Conservation (phyloP, 2,888 invertebrate genomes). For the Agrilus biguttatus region DNA sequence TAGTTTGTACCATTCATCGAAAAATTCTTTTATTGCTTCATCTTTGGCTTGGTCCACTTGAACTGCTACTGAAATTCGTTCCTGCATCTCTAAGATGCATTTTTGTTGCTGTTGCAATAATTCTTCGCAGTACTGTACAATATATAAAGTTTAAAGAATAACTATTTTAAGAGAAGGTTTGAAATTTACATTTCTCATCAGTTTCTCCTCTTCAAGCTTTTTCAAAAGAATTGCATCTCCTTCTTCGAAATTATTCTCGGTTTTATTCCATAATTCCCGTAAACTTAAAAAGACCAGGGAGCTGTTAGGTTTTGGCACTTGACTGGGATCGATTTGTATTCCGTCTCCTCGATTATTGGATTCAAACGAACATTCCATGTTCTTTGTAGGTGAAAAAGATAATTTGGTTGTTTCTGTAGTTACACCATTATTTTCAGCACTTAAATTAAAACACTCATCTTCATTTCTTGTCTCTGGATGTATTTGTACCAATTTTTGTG, state of each 20-base stretch:
- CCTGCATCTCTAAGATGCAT: slow-evolving; percentile 60
- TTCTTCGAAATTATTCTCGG: slow-evolving; percentile 7
- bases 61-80: slow-evolving; percentile 63
- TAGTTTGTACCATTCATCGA: slow-evolving; percentile 45
- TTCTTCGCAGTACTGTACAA: slow-evolving; percentile 54
- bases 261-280: slow-evolving; percentile 48
- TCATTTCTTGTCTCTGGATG: too few species aligned
- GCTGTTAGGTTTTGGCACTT: too few species aligned
- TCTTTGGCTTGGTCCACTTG: slow-evolving; percentile 67
- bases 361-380: too few species aligned
- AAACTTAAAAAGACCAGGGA: slow-evolving; percentile 33
- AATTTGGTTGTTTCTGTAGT: too few species aligned
- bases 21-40: slow-evolving; percentile 47
- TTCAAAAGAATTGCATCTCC: slow-evolving; percentile 12
- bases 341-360: too few species aligned
- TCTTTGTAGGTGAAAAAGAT: too few species aligned
- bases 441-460: too few species aligned
- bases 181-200: slow-evolving; percentile 53
- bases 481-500: too few species aligned
- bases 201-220: slow-evolving; percentile 60
- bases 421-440: too few species aligned
- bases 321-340: too few species aligned
- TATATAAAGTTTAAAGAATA: too few species aligned
- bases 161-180: too few species aligned
- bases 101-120: slow-evolving; percentile 60